Percentiles rank a stretch among this genome's conserved stretches.
Conservation (phyloP, 2,888 invertebrate species). For the Patella ulyssiponensis region DNA sequence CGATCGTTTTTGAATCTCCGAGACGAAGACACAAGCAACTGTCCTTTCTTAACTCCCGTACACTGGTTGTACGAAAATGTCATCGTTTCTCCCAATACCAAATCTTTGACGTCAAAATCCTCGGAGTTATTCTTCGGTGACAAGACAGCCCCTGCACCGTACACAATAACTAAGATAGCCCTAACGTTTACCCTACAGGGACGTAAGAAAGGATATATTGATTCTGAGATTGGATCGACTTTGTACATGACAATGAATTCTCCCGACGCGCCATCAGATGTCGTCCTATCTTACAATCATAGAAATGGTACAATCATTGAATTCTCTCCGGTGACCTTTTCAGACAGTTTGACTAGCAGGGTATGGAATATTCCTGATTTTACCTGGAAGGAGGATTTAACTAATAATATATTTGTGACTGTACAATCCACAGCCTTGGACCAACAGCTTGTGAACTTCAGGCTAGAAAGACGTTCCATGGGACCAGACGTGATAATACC, state of each 20-base stretch:
- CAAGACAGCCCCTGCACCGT: neutral
- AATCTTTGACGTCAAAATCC: constrained; percentile 20
- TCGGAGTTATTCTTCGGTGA: constrained; percentile 24
- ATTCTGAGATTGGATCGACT: constrained; percentile 48
- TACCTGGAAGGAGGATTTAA: constrained; percentile 40
- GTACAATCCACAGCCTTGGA: constrained; percentile 24
- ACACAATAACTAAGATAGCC: constrained; percentile 17
- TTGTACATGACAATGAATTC: constrained; percentile 31
- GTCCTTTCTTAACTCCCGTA: constrained; percentile 35
- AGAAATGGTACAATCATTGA: constrained; percentile 31
- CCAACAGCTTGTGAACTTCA: constrained; percentile 38
- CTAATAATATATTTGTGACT: constrained; percentile 40
- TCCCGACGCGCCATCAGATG: constrained; percentile 15
- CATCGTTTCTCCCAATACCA: constrained; percentile 5
- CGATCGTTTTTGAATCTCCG: constrained; percentile 45
- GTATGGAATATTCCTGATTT: constrained; percentile 45
- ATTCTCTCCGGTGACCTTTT: constrained; percentile 21
- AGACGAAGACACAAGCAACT: constrained; percentile 39
- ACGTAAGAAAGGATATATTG: constrained; percentile 39
- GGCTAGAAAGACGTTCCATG: constrained; percentile 39
- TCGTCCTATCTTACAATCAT: constrained; percentile 36
- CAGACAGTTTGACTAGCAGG: constrained; percentile 18
- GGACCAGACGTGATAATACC: constrained; percentile 31
- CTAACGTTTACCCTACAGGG: constrained; percentile 41
- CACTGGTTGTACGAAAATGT: constrained; percentile 39